phyloP scores from a whole-genome alignment of 2,888 invertebrate genomes.

The Rhagium mordax region DNA sequence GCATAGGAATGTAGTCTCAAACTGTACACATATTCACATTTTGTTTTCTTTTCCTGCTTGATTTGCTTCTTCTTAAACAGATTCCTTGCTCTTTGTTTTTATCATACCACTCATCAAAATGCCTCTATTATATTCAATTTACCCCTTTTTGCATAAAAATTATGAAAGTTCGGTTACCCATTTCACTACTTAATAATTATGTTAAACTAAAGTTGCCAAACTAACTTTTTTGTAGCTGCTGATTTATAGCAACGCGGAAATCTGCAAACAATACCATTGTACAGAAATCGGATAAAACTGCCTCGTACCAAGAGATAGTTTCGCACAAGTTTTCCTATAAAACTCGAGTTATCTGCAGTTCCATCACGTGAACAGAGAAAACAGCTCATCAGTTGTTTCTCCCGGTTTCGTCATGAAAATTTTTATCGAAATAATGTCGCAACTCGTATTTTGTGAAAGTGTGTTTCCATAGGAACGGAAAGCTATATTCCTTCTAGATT shows the following conservation, averaged over 20 bases:
- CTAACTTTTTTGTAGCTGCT: background rate
- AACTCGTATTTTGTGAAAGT: background rate
- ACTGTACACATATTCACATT: background rate
- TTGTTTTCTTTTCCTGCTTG: background rate
- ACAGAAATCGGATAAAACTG: background rate
- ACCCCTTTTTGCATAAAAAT: too few species aligned
- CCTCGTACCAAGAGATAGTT: background rate
- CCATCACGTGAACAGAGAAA: background rate
- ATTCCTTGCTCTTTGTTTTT: too few species aligned
- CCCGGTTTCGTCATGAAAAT: background rate
- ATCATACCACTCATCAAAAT: too few species aligned
- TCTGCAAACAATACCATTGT: background rate
- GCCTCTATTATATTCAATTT: too few species aligned
- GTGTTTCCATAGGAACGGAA: background rate
- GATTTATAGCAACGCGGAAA: background rate
- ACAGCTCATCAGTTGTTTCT: background rate
- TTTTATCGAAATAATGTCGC: background rate
- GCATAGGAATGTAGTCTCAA: background rate
- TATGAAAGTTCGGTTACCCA: too few species aligned
- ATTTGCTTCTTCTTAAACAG: background rate
- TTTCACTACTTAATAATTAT: too few species aligned
- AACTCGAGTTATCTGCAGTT: background rate
- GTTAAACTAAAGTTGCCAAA: too few species aligned
- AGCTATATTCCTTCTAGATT: background rate
- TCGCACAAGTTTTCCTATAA: background rate